phyloP scores from a whole-genome alignment of 2,797 vertebrate species.

The Dallia pectoralis region DNA sequence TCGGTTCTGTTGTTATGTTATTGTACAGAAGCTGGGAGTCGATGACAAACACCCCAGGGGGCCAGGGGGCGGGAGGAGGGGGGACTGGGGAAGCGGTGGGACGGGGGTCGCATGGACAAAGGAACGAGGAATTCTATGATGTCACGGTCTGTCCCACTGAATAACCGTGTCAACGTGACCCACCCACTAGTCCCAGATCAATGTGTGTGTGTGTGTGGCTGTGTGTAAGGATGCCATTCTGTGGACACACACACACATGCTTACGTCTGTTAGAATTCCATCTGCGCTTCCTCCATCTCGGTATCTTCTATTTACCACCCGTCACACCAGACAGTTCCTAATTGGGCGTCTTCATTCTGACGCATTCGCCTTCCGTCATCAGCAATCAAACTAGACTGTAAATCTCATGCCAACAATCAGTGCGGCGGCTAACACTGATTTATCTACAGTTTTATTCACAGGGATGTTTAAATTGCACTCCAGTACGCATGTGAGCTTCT shows the following conservation, averaged over 20 bases:
- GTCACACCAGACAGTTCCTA: conserved; percentile 54
- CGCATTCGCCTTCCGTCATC: conserved; percentile 63
- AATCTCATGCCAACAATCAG: conserved; percentile 65
- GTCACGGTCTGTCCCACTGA: conserved; percentile 57
- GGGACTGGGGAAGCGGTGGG: conserved; percentile 51
- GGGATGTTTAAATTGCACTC: conserved; percentile 53
- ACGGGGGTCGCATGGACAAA: conserved; percentile 62
- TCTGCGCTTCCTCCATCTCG: conserved; percentile 28
- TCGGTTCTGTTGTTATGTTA: conserved; percentile 64
- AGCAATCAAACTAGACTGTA: conserved; percentile 68
- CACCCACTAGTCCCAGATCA: conserved; percentile 38
- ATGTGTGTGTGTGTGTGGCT: no score
- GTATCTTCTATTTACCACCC: conserved; percentile 42
- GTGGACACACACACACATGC: conserved; percentile 40
- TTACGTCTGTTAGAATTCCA: conserved; percentile 56
- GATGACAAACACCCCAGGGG: conserved; percentile 68
- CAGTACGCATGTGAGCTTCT: conserved; percentile 66
- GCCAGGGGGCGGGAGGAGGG: conserved; percentile 30
- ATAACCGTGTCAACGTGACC: conserved; percentile 61
- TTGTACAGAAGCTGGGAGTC: conserved; percentile 71
- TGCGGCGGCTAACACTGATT: conserved; percentile 62
- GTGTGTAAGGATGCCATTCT: conserved; percentile 45
- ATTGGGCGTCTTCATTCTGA: conserved; percentile 62
- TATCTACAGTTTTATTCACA: conserved; percentile 27
- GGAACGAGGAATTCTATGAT: conserved; percentile 64